Evolutionary conservation across 2,113 vertebrate species (phyloP), one percentile per base, ranked within the genome.

Genomic region (Motacilla tschutschensis): DNA sequence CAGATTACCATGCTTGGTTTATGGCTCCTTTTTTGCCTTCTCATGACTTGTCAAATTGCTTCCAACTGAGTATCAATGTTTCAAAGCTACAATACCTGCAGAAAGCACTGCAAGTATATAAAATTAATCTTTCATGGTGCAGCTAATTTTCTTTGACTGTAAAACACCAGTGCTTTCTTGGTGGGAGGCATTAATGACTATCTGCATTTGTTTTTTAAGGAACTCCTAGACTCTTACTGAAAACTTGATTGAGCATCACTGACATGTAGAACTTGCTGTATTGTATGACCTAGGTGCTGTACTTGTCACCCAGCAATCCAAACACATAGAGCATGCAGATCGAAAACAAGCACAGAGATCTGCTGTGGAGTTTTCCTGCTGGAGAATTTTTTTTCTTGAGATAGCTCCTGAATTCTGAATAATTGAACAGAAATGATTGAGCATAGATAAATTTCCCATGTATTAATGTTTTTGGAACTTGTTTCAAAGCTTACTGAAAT

Each of bases 11-110:
- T 67, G 35, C 57, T 93, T 91, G 69, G 63, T 74, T 88, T 71
- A 66, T 81, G 43, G 26, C 33, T 91, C 60, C 26, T 79, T 72
- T 83, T 89, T 91, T 78, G 48, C n/a, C 29, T 89, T 88, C 64
- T 84, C 54, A 29, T 67, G 66, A 33, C 57, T 85, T 81, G 53
- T 91, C 80, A 80, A 47, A 62, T 69, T 81, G 28, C 43, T 77
- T 91, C 35, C 46, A 79, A 69, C 14, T 28, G 43, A 15, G 7
- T 83, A 55, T 77, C 2, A 8, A 21, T 40, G 58, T 84, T 89
- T 72, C 74, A 88, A 67, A 83, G 67, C 79, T 79, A 33, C 12
- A 16, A 64, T 77, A 76, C 44, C 62, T 88, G 36, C 74, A 89
- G 71, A 89, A 93, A 33, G n/a, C 22, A 55, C 44, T 83, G 35